Evolutionary conservation across 2,113 vertebrate genomes (phyloP).

Genomic region (Speoplatyrhinus poulsoni): DNA sequence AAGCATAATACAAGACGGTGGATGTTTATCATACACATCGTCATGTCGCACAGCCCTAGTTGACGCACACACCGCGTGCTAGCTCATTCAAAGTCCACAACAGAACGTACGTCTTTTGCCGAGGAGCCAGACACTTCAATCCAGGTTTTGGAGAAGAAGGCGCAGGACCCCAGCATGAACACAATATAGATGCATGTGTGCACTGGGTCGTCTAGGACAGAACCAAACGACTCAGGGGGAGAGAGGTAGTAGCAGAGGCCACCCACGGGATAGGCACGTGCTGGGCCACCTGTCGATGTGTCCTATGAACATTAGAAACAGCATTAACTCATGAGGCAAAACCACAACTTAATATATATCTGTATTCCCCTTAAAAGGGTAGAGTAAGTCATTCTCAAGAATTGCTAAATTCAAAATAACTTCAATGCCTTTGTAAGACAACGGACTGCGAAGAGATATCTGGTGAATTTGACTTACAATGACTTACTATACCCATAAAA

Average conservation of each 20-base stretch:
- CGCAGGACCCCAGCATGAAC: conserved; percentile 98
- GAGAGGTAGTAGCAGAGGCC: conserved; percentile 97
- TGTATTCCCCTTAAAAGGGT: no score
- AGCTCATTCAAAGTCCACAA: background rate
- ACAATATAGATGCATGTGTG: conserved; percentile 92
- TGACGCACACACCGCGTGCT: background rate
- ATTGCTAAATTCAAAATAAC: no score
- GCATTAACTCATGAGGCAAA: background rate
- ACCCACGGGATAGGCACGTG: conserved; percentile 93
- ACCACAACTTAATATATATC: no score
- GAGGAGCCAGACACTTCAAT: conserved; percentile 98
- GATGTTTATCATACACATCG: no score
- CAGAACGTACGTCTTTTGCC: conserved; percentile 91
- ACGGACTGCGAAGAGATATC: no score
- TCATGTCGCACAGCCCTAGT: no score
- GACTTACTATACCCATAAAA: no score
- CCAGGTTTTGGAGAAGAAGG: conserved; percentile 99
- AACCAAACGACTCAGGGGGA: conserved; percentile 93
- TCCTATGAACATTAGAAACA: conserved; percentile 75
- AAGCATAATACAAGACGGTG: no score
- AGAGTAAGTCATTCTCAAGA: no score
- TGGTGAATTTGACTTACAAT: no score
- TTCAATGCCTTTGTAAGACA: no score
- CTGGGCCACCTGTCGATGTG: conserved; percentile 87
- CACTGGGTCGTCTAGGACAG: conserved; percentile 92